These are phyloP conservation scores for Suillia variegata DNA, from an alignment of 2,888 invertebrate genomes.

Conservation along the genomic window DNA sequence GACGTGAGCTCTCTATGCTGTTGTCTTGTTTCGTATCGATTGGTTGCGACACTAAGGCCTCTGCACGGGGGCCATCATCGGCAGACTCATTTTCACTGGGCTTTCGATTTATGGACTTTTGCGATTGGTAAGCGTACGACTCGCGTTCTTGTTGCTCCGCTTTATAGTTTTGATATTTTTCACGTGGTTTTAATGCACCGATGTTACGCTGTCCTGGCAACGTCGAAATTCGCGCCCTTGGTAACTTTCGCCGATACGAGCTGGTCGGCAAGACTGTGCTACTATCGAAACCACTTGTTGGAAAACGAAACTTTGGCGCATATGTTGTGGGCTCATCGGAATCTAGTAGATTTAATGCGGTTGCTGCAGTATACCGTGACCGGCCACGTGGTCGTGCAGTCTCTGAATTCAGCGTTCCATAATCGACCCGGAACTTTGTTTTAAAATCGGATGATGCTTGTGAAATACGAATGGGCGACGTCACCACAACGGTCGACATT, in stretches of 20 bases:
- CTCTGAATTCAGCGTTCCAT: constrained; percentile 23
- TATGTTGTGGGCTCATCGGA: constrained; percentile 58
- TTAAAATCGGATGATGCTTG: constrained; percentile 26
- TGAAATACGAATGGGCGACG: constrained; percentile 41
- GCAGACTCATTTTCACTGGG: constrained; percentile 43
- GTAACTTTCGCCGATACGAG: constrained; percentile 39
- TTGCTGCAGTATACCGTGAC: constrained; percentile 56
- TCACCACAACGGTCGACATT: constrained; percentile 41
- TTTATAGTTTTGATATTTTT: constrained; percentile 47
- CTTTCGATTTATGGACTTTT: constrained; percentile 27
- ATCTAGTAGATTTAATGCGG: constrained; percentile 43
- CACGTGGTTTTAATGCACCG: constrained; percentile 29
- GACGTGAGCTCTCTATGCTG: constrained; percentile 38
- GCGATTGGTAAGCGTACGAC: constrained; percentile 5
- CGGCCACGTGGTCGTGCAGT: constrained; percentile 49
- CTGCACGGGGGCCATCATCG: constrained; percentile 47
- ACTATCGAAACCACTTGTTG: constrained; percentile 29
- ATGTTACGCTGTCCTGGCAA: constrained; percentile 27
- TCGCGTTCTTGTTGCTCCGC: constrained; percentile 29
- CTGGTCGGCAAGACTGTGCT: constrained; percentile 22
- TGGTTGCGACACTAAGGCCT: constrained; percentile 46
- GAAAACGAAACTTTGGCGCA: constrained; percentile 51
- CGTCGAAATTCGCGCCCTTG: constrained; percentile 39
- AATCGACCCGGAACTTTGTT: not conserved
- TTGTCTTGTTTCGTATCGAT: constrained; percentile 46